Conservation (phyloP, 2,888 invertebrate species). For the Aricia artaxerxes region DNA sequence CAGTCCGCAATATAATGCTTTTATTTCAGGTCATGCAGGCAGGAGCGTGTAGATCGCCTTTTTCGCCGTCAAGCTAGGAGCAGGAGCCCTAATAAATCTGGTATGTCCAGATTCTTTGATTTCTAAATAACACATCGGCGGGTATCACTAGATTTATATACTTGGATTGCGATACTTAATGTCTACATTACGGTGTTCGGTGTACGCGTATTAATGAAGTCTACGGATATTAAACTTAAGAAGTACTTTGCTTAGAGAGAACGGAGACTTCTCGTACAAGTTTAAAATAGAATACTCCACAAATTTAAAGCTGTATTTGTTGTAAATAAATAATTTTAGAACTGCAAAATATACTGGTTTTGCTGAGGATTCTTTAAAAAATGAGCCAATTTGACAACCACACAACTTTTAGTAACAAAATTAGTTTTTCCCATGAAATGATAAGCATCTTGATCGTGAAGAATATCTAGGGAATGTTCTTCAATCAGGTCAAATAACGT, state of each 20-base stretch:
- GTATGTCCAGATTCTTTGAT: neutral
- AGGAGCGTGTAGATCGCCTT: neutral
- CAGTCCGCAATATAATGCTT: too few relatives aligned
- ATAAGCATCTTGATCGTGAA: neutral
- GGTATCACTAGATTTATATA: conserved; percentile 16
- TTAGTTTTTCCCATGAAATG: neutral
- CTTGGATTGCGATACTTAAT: neutral
- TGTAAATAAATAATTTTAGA: neutral
- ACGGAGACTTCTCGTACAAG: too few relatives aligned
- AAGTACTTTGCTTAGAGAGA: too few relatives aligned
- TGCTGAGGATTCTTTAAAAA: neutral
- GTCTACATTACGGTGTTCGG: neutral
- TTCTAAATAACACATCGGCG: conserved; percentile 2
- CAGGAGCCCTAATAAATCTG: conserved; percentile 6
- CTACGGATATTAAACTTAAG: neutral
- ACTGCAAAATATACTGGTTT: neutral
- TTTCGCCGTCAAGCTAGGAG: neutral
- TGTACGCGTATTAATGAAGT: neutral
- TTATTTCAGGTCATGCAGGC: neutral
- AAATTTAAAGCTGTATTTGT: too few relatives aligned
- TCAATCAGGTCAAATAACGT: neutral
- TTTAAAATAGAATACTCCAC: too few relatives aligned
- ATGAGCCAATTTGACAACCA: too few relatives aligned
- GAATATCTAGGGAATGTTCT: neutral
- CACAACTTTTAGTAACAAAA: neutral